Percentiles rank a stretch among this genome's conserved stretches.
phyloP scores from a whole-genome alignment of 2,888 invertebrate genomes.

The Meghimatium bilineatum region DNA sequence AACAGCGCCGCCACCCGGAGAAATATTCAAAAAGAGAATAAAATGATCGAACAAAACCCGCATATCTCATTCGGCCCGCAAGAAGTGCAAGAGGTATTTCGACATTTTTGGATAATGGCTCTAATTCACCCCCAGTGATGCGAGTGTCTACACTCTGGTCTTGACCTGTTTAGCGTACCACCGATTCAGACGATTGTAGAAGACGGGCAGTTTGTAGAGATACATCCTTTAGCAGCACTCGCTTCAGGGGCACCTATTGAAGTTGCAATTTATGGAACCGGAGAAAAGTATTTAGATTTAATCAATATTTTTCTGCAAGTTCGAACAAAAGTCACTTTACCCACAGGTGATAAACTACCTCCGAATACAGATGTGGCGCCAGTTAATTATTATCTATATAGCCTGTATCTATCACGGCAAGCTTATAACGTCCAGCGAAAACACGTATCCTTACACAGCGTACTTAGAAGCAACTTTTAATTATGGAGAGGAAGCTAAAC shows the following conservation, averaged over 20 bases:
- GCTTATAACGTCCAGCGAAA: slow-evolving; percentile 41
- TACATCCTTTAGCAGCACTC: slow-evolving; percentile 41
- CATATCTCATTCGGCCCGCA: not conserved
- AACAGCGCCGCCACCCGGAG: not conserved
- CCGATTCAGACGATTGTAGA: slow-evolving; percentile 40
- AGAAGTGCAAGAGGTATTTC: not conserved
- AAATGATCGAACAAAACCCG: too few relatives aligned
- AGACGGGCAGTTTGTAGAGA: slow-evolving; percentile 42
- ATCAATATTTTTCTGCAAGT: slow-evolving; percentile 49
- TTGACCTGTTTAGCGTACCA: slow-evolving; percentile 46
- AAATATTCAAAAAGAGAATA: not conserved
- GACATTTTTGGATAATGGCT: slow-evolving; percentile 1
- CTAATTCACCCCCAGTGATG: slow-evolving; percentile 22
- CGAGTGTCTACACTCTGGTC: slow-evolving; percentile 27
- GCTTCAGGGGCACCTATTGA: slow-evolving; percentile 46
- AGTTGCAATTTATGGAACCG: slow-evolving; percentile 46
- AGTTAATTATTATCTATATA: slow-evolving; percentile 48
- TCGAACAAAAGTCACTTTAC: slow-evolving; percentile 46
- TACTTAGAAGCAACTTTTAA: slow-evolving; percentile 46
- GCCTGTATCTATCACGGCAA: slow-evolving; percentile 50
- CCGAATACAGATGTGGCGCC: slow-evolving; percentile 41
- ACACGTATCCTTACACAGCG: slow-evolving; percentile 53
- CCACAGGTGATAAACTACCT: slow-evolving; percentile 41
- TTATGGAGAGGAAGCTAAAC: slow-evolving; percentile 28
- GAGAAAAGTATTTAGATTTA: slow-evolving; percentile 51